These are phyloP conservation scores for Neosilurus mollespiculum DNA, from an alignment of 2,797 vertebrate species.

Conservation along the genomic window DNA sequence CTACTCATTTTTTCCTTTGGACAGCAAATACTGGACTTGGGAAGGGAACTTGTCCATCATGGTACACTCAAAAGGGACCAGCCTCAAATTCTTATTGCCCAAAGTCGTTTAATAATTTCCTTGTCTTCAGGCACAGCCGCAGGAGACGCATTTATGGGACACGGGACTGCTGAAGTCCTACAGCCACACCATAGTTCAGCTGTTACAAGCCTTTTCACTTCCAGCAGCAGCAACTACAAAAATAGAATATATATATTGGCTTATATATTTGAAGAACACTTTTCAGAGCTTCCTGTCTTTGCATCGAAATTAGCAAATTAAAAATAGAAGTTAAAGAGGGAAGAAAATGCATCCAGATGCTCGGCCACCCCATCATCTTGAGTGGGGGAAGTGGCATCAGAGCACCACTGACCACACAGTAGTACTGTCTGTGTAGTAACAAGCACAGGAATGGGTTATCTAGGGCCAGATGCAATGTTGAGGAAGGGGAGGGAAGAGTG, in stretches of 20 bases:
- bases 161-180: constrained; percentile 46
- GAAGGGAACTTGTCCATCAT: constrained; percentile 50
- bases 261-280: background rate
- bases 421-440: constrained; percentile 41
- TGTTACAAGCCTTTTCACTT: constrained; percentile 46
- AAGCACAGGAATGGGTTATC: constrained; percentile 38
- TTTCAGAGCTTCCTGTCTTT: constrained; percentile 28
- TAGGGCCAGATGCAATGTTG: constrained; percentile 35
- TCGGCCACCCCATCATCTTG: constrained; percentile 20
- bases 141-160: constrained; percentile 59
- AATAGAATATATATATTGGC: no score
- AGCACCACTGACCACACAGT: constrained; percentile 39
- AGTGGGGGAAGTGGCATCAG: constrained; percentile 33
- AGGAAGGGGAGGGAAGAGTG: constrained; percentile 7
- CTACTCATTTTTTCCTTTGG: constrained; percentile 7
- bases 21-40: constrained; percentile 17
- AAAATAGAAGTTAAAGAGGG: constrained; percentile 56
- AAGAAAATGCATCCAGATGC: constrained; percentile 53
- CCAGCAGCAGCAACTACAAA: background rate
- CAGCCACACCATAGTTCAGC: constrained; percentile 54
- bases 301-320: constrained; percentile 57
- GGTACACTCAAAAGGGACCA: constrained; percentile 26
- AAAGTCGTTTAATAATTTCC: constrained; percentile 61
- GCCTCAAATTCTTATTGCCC: constrained; percentile 54
- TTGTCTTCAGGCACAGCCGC: constrained; percentile 45